Base-by-base conservation (phyloP, 2,113 vertebrate genomes). In the Salvator merianae region DNA sequence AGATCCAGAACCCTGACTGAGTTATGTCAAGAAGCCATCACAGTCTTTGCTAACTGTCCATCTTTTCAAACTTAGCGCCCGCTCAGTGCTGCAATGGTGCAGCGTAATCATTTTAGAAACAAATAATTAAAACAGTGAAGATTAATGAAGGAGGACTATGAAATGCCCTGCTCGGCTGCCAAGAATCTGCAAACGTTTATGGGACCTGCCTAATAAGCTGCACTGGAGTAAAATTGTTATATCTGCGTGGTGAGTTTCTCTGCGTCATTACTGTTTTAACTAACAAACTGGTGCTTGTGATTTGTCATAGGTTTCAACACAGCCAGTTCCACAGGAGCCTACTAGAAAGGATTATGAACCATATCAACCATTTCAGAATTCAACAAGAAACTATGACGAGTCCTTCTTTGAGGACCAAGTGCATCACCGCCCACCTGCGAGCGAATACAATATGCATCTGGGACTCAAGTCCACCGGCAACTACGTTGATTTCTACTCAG, bases 401-500 rank as follows among this genome's bases (percentile, higher is more conserved):
- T 96, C 97, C 90, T 98, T 97, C 96, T 97, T 97, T 91, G 97
- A 98, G 90, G 97, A 98, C 91, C 97, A 97, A 93, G 98, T 97
- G 89, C 97, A 97, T 95, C 98, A 97, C 62, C 97, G 96, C 76
- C 96, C 98, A 91, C 95, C 98, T 74, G 94, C 97, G 91, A 95
- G 97, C 0, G 99, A 99, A 94, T 98, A 99, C 95, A 98, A 98
- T 95, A 99, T 99, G 99, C 99, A 99, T 91, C 97, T 99, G 97
- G 99, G 99, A 94, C 97, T 99, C 93, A 99, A 99, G 96, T 99
- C 99, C 94, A 99, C 98, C 1, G 99, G 99, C 93, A 99, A 99
- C 95, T 99, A 99, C 8, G 99, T 99, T 86, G 99, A 99, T 97
- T 99, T 99, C 97, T 99, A 99, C 95, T 99, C 99, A 2, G 99